Evolutionary conservation across 2,888 invertebrate genomes (phyloP).

Genomic region (Polymixis lichenea): DNA sequence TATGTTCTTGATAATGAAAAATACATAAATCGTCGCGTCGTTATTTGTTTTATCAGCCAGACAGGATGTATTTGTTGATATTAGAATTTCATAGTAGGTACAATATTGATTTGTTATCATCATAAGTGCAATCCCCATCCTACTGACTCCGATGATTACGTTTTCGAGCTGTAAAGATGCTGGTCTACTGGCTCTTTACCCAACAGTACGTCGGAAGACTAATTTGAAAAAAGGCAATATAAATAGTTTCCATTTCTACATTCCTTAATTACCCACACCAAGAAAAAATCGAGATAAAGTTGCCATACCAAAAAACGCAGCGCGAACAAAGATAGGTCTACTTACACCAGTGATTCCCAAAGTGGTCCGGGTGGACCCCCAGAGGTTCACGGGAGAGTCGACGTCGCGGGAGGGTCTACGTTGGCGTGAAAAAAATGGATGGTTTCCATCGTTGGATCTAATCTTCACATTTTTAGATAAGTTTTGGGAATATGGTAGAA

Average conservation of each 20-base stretch:
- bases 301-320: constrained; percentile 23
- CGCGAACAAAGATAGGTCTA: neutral
- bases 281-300: constrained; percentile 18
- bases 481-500: no score
- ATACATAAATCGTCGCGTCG: no score
- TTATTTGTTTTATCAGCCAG: neutral
- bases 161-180: neutral
- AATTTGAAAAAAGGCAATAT: neutral
- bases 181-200: neutral
- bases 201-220: neutral
- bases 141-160: neutral
- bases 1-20: neutral
- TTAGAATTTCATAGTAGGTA: neutral
- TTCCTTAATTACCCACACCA: constrained; percentile 19
- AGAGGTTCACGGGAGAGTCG: no score
- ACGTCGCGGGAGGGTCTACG: no score
- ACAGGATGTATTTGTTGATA: neutral
- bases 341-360: no score
- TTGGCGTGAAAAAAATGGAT: no score
- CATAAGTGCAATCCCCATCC: neutral
- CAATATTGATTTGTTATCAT: neutral
- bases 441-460: no score
- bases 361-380: no score
- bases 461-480: no score
- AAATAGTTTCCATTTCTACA: constrained; percentile 30